phyloP scores from a whole-genome alignment of 2,797 vertebrate genomes.

The Catharus ustulatus region DNA sequence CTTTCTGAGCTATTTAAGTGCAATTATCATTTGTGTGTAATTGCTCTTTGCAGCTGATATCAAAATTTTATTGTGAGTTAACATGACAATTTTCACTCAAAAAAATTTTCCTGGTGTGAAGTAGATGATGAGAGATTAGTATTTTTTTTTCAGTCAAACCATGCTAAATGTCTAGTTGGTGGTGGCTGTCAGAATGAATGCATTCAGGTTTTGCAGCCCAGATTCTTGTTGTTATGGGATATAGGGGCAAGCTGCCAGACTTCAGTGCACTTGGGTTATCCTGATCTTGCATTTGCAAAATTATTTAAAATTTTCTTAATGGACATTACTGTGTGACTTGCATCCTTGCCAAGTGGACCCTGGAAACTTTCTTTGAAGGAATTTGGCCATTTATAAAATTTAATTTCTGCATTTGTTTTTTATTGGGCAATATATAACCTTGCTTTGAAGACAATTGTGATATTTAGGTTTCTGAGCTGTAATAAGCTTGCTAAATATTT shows the following conservation, averaged over 20 bases:
- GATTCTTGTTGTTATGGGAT: background rate
- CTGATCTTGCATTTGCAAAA: background rate
- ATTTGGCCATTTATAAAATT: background rate
- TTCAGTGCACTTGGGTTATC: background rate
- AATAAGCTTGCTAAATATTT: background rate
- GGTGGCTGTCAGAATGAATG: background rate
- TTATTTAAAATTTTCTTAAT: background rate
- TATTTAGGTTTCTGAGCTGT: background rate
- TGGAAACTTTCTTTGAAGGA: background rate
- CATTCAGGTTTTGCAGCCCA: background rate
- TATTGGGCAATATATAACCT: background rate
- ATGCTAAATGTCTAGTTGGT: background rate
- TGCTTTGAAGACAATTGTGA: background rate
- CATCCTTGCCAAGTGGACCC: background rate
- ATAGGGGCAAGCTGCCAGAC: background rate
- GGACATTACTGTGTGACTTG: background rate
- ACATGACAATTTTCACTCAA: background rate
- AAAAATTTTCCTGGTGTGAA: background rate
- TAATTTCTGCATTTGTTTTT: background rate
- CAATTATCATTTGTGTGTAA: fast-evolving
- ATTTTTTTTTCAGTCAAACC: background rate
- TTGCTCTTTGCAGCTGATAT: background rate
- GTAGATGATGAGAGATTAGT: fast-evolving
- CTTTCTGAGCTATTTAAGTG: background rate
- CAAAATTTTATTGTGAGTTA: background rate